These are phyloP conservation scores for Parnassius apollo DNA, from an alignment of 2,888 invertebrate genomes.

Conservation along the genomic window DNA sequence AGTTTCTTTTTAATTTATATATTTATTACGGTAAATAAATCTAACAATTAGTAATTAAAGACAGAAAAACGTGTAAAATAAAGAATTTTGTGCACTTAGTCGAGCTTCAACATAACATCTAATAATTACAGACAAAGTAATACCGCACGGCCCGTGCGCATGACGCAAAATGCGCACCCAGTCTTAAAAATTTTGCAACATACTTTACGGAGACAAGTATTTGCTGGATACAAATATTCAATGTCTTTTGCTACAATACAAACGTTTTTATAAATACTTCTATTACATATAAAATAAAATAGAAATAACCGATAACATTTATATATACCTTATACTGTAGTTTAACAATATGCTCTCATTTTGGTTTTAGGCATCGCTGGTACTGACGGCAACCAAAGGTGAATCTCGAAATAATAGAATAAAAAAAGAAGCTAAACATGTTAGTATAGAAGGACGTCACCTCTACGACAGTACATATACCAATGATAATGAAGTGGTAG, in stretches of 20 bases:
- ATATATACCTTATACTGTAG: background rate
- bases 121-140: background rate
- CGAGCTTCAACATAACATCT: background rate
- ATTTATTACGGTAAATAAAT: too few species aligned
- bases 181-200: constrained; percentile 37
- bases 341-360: constrained; percentile 24
- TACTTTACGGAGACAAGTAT: constrained; percentile 10
- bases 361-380: constrained; percentile 64
- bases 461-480: constrained; percentile 39
- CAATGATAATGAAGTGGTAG: constrained; percentile 83
- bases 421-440: constrained; percentile 30
- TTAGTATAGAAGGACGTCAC: constrained; percentile 49
- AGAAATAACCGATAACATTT: too few species aligned
- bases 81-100: too few species aligned
- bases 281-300: too few species aligned
- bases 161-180: constrained; percentile 33
- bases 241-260: too few species aligned
- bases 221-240: background rate
- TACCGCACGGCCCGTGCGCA: constrained; percentile 23
- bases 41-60: too few species aligned
- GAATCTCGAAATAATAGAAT: constrained; percentile 32
- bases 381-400: constrained; percentile 56
- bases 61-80: too few species aligned
- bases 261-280: too few species aligned
- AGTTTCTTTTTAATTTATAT: too few species aligned